Evolutionary conservation across 1,140 invertebrate species (phyloP).

Genomic region (Thalassaphorura encarpata): DNA sequence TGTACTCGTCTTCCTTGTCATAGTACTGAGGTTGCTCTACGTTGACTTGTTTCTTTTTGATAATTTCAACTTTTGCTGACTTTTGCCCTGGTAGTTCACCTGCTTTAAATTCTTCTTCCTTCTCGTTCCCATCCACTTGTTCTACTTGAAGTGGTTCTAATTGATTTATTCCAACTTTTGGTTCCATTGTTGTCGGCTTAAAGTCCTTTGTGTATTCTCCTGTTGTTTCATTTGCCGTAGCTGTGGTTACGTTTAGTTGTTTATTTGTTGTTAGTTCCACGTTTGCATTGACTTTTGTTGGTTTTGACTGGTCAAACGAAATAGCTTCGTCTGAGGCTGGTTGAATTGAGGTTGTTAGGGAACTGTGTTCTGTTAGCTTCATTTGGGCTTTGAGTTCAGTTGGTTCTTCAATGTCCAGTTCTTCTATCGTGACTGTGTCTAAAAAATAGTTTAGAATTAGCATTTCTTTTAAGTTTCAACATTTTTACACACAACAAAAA

Average conservation of each 20-base stretch:
- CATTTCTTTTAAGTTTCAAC: conserved; percentile 3
- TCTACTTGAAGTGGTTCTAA: not conserved
- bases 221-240: not conserved
- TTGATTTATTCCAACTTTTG: not conserved
- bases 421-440: not conserved
- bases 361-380: not conserved
- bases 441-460: not conserved
- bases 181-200: not conserved
- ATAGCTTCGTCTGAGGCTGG: not conserved
- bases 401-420: not conserved
- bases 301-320: not conserved
- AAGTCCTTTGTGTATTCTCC: not conserved
- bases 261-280: not conserved
- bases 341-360: not conserved
- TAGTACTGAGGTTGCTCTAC: not conserved
- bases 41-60: not conserved
- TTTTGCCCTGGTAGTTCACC: not conserved
- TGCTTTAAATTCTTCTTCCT: not conserved
- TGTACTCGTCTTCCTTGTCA: not conserved
- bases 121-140: not conserved
- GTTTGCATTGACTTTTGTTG: not conserved
- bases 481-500: no score
- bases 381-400: not conserved
- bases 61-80: not conserved
- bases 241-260: not conserved